Evolutionary conservation across 2,888 invertebrate species (phyloP).

Genomic region (Rhamphomyia laevipes): DNA sequence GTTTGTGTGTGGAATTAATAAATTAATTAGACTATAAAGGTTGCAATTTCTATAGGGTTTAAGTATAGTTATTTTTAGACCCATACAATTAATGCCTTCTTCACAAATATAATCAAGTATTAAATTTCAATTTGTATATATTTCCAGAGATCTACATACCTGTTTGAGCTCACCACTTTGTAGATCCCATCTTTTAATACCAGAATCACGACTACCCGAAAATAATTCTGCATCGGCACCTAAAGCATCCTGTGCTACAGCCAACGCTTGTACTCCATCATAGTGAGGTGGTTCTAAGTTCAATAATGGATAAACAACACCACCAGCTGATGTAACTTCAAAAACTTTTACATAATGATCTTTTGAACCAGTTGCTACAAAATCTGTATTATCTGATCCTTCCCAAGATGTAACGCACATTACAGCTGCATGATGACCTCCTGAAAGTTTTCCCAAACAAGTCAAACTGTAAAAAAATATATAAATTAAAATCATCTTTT

Average conservation of each 20-base stretch:
- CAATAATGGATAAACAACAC: constrained; percentile 45
- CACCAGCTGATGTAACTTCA: constrained; percentile 39
- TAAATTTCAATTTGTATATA: background rate
- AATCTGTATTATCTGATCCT: constrained; percentile 42
- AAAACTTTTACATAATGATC: constrained; percentile 68
- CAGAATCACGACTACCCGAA: constrained; percentile 74
- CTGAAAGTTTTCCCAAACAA: constrained; percentile 59
- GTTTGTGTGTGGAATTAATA: no score
- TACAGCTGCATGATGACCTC: constrained; percentile 72
- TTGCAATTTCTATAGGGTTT: no score
- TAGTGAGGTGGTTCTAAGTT: constrained; percentile 78
- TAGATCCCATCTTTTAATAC: constrained; percentile 76
- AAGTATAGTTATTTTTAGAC: no score
- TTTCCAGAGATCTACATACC: constrained; percentile 15
- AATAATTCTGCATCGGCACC: constrained; percentile 44
- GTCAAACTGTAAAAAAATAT: constrained; percentile 41
- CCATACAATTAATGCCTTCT: no score
- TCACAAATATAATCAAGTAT: no score
- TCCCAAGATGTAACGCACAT: constrained; percentile 64
- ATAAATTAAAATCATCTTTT: background rate
- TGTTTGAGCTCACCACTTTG: constrained; percentile 29
- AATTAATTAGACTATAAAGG: no score
- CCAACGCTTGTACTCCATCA: constrained; percentile 75
- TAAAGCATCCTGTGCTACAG: constrained; percentile 46
- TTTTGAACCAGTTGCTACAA: constrained; percentile 70